A percentile compares a stretch with the other conserved stretches of the same genome.
These are phyloP conservation scores for Mya arenaria DNA, from an alignment of 1,140 invertebrate genomes.

Conservation along the genomic window DNA sequence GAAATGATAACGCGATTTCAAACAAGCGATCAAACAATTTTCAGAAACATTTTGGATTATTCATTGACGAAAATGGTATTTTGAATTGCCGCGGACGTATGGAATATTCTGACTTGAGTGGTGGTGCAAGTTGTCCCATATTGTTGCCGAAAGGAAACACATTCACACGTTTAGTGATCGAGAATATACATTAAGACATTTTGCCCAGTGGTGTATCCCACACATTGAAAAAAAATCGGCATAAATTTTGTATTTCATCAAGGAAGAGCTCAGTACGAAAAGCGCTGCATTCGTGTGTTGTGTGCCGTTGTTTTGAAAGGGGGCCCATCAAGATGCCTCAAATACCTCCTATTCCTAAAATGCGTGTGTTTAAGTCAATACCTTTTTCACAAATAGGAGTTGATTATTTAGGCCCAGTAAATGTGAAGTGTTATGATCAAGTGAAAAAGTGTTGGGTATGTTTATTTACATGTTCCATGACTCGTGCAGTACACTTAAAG, in stretches of 20 bases:
- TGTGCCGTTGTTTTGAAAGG: constrained; percentile 3
- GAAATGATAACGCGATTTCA: too few relatives aligned
- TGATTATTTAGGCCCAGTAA: constrained; percentile 40
- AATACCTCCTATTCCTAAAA: constrained; percentile 28
- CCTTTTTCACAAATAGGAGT: constrained; percentile 21
- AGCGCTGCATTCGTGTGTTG: neutral
- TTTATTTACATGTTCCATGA: constrained; percentile 18
- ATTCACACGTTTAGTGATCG: neutral
- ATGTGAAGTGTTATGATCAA: constrained; percentile 31
- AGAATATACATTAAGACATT: neutral
- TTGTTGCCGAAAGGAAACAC: neutral
- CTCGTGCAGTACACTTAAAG: constrained; percentile 16
- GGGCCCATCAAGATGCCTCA: constrained; percentile 34
- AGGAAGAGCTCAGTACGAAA: neutral
- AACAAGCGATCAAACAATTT: too few relatives aligned
- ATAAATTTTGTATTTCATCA: constrained; percentile 20
- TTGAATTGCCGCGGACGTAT: neutral
- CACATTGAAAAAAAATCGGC: neutral
- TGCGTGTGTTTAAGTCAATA: neutral
- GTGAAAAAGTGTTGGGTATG: constrained; percentile 32
- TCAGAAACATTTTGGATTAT: neutral
- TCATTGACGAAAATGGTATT: neutral
- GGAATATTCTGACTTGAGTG: neutral
- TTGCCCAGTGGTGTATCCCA: neutral
- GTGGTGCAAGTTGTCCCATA: neutral